Evolutionary conservation across 2,797 vertebrate species (phyloP).

Genomic region (Acrocephalus scirpaceus): DNA sequence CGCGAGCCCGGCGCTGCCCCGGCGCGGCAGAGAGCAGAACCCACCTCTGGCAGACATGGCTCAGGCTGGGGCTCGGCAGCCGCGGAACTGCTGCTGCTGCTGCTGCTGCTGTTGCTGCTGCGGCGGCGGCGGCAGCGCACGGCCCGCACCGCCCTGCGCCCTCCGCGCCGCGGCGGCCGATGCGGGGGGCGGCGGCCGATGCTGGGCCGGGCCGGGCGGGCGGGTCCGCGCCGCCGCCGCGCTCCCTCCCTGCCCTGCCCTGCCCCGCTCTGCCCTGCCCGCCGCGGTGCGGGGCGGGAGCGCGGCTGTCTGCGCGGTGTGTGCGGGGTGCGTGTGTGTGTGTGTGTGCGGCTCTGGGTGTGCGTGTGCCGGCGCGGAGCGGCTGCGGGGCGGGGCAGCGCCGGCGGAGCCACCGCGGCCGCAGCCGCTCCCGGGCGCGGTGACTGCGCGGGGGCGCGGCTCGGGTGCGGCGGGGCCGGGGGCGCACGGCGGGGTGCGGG

Average conservation of each 20-base stretch:
- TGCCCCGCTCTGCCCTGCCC: neutral
- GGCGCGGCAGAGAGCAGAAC: neutral
- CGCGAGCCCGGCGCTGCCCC: neutral
- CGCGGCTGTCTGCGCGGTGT: neutral
- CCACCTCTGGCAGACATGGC: neutral
- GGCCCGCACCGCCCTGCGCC: neutral
- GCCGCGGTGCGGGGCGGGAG: neutral
- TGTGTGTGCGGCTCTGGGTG: neutral
- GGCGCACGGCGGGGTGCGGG: neutral
- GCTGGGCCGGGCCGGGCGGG: neutral
- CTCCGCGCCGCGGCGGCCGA: neutral
- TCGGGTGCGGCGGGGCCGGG: neutral
- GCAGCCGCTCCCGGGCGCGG: neutral
- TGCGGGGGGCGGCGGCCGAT: neutral
- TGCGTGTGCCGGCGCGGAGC: neutral
- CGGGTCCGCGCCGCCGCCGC: neutral
- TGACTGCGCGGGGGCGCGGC: neutral
- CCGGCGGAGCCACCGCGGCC: neutral
- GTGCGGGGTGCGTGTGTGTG: neutral
- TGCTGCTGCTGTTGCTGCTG: neutral
- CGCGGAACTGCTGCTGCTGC: neutral
- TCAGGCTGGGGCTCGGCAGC: neutral
- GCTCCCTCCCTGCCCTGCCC: neutral
- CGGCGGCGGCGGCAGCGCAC: neutral
- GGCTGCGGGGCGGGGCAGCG: neutral